A percentile compares a stretch with the other conserved stretches of the same genome.
phyloP scores from a whole-genome alignment of 2,113 vertebrate species.

The Zosterops pallidus region DNA sequence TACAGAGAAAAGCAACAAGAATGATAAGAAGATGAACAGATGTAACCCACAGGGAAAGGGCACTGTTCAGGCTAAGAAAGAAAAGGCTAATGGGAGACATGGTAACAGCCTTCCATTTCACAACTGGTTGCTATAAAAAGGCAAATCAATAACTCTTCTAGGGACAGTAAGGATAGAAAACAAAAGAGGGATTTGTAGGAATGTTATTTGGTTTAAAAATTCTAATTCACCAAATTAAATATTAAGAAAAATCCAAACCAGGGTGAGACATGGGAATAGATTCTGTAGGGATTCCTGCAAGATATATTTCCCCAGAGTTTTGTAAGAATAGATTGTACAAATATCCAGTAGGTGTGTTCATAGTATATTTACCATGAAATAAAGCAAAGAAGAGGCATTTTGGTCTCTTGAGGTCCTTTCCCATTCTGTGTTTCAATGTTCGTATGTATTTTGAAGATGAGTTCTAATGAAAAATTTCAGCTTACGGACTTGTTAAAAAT shows the following conservation, averaged over 20 bases:
- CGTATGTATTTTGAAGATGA: neutral
- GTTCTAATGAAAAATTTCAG: neutral
- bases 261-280: neutral
- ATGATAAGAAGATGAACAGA: neutral
- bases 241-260: neutral
- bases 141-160: neutral
- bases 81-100: neutral
- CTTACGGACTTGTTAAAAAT: neutral
- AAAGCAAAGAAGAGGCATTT: neutral
- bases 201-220: neutral
- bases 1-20: neutral
- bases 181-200: neutral
- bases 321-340: slow-evolving; percentile 1
- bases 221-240: neutral
- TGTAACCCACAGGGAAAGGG: neutral
- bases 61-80: neutral
- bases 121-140: neutral
- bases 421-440: neutral
- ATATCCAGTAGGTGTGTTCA: neutral
- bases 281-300: neutral
- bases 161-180: neutral
- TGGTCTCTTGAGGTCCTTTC: neutral
- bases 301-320: neutral
- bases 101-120: neutral
- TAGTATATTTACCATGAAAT: neutral